Evolutionary conservation across 2,113 vertebrate species (phyloP).

Genomic region (Rhynchomys soricoides): DNA sequence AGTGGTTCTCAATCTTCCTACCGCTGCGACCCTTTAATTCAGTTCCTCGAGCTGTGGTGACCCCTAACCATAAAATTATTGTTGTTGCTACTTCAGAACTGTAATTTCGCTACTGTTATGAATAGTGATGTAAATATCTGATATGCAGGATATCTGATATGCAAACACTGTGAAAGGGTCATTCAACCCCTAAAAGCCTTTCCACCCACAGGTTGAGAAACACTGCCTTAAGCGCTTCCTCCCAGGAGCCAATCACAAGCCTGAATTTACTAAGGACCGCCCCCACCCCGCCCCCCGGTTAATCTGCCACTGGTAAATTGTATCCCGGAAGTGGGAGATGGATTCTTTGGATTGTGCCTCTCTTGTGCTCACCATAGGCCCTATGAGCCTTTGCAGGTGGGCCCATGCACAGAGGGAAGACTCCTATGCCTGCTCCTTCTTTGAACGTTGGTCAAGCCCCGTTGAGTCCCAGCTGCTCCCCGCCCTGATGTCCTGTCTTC

Average conservation of each 20-base stretch:
- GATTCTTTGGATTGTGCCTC: not conserved
- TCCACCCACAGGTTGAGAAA: not conserved
- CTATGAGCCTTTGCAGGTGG: not conserved
- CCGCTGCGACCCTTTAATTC: not conserved
- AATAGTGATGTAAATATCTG: not conserved
- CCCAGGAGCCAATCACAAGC: not conserved
- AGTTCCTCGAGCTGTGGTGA: not conserved
- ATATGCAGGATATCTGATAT: not conserved
- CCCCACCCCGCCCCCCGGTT: fast-evolving
- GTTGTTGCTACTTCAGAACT: not conserved
- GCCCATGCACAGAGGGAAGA: not conserved
- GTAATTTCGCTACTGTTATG: not conserved
- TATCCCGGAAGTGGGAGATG: not conserved
- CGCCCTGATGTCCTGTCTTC: not conserved
- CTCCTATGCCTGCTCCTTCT: not conserved
- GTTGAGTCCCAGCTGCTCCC: not conserved
- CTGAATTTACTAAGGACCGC: not conserved
- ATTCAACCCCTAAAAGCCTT: not conserved
- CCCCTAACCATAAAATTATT: not conserved
- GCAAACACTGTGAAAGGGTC: not conserved
- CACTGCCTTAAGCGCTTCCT: not conserved
- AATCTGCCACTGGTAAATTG: not conserved
- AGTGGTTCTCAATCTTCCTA: not conserved
- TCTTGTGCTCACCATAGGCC: not conserved
- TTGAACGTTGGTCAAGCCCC: fast-evolving